Percentiles rank a stretch among this genome's conserved stretches.
Conservation (phyloP, 2,113 vertebrate species). For the Oenanthe melanoleuca region DNA sequence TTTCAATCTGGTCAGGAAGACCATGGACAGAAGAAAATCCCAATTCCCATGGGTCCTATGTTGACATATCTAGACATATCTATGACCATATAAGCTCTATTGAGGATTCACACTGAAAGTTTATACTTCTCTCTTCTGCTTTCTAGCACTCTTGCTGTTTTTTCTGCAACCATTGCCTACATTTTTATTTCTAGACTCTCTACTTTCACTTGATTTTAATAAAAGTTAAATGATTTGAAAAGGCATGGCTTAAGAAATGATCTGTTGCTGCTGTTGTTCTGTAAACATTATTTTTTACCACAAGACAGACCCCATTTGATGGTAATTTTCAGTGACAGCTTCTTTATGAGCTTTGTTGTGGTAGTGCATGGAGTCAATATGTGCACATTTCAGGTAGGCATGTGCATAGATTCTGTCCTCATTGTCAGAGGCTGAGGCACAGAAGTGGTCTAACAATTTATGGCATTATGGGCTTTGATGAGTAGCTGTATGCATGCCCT, state of each 20-base stretch:
- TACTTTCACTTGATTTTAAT: not conserved
- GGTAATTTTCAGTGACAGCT: not conserved
- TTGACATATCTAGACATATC: not conserved
- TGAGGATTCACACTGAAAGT: not conserved
- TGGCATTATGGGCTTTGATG: not conserved
- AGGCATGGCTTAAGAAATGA: not conserved
- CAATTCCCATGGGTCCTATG: not conserved
- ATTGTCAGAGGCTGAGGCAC: not conserved
- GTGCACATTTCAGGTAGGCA: not conserved
- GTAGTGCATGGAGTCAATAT: not conserved
- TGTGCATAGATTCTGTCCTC: not conserved
- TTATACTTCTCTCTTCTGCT: not conserved
- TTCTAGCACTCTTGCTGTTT: not conserved
- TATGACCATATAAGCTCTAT: not conserved
- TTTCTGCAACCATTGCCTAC: not conserved
- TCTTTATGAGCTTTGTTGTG: not conserved
- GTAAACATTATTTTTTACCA: not conserved
- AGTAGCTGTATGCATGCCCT: not conserved
- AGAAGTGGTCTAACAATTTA: not conserved
- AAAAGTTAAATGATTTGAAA: constrained; percentile 8
- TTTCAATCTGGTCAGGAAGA: not conserved
- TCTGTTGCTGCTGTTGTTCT: not conserved
- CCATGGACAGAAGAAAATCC: not conserved
- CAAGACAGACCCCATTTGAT: not conserved
- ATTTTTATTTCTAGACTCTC: not conserved